Evolutionary conservation across 2,888 invertebrate genomes (phyloP), one percentile per base, ranked within the genome.

Genomic region (Dromius quadrimaculatus): DNA sequence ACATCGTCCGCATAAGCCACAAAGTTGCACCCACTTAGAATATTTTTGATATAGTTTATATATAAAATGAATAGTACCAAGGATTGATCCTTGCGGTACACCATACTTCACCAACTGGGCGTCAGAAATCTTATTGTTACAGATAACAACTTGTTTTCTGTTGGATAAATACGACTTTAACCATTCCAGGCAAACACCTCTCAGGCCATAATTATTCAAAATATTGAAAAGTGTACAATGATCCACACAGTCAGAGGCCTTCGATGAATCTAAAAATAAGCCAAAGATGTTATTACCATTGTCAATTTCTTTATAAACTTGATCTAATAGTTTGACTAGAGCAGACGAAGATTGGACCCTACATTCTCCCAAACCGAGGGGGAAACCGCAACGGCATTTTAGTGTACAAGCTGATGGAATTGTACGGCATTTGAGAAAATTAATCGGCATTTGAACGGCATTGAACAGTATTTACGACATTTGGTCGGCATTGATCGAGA

Each of bases 191-290:
- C n/a, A n/a, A n/a, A n/a, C n/a, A n/a, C n/a, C n/a, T n/a, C n/a
- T n/a, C n/a, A n/a, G 13, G n/a, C 54, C 54, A 54, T 54, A 54
- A 4, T 19, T 22, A 23, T 54, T 28, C 22, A 54, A 15, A 22
- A 23, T 54, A 8, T 22, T 6, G 9, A 54, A n/a, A 13, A 54
- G 15, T 22, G 28, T 23, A n/a, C 11, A 11, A 9, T 54, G 54
- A 22, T 54, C 19, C 9, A 54, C 28, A 17, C 54, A 54, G 23
- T 54, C 54, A 54, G n/a, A 54, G 4, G 23, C 54, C 22, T 54
- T 54, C n/a, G 54, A 54, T 22, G 22, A 13, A 15, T 54, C 54
- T 11, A 54, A 11, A 54, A 54, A 54, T 23, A 54, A n/a, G 5
- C 54, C 54, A 54, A 22, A 28, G 4, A 54, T 15, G 22, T 54